These are phyloP conservation scores for Erythrocercus mccallii DNA, from an alignment of 2,113 vertebrate genomes.

Conservation along the genomic window DNA sequence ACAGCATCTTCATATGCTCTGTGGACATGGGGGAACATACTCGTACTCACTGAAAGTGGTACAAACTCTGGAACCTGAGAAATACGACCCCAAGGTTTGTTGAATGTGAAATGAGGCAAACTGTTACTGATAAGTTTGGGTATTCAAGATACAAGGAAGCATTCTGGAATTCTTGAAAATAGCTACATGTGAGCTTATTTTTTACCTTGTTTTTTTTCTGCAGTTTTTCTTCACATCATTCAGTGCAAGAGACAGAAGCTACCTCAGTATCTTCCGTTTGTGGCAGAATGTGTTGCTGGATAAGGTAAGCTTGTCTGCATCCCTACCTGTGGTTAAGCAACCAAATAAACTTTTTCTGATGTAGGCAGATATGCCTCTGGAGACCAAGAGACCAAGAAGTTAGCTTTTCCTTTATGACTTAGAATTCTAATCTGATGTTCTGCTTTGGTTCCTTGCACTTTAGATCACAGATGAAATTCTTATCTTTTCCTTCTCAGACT, in stretches of 20 bases:
- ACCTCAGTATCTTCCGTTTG: constrained; percentile 85
- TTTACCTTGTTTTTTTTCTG: neutral
- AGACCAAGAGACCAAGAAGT: neutral
- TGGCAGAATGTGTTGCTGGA: constrained; percentile 91
- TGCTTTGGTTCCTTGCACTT: neutral
- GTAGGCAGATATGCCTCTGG: neutral
- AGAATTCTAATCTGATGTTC: neutral
- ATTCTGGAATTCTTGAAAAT: neutral
- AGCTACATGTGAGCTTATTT: neutral
- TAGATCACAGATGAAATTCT: neutral
- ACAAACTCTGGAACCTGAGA: neutral
- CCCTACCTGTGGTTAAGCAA: neutral
- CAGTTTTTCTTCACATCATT: constrained; percentile 94
- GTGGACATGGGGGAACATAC: neutral
- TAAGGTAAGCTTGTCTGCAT: constrained; percentile 77
- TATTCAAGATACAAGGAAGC: neutral
- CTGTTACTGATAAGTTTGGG: neutral
- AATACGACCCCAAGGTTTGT: neutral
- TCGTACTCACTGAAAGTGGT: neutral
- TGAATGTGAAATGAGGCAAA: neutral
- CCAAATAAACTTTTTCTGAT: neutral
- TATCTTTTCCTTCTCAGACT: neutral
- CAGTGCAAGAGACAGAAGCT: constrained; percentile 90
- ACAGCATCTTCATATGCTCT: neutral
- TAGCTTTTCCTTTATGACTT: neutral